Base-by-base conservation (phyloP, 2,888 invertebrate genomes). In the Polia nebulosa region DNA sequence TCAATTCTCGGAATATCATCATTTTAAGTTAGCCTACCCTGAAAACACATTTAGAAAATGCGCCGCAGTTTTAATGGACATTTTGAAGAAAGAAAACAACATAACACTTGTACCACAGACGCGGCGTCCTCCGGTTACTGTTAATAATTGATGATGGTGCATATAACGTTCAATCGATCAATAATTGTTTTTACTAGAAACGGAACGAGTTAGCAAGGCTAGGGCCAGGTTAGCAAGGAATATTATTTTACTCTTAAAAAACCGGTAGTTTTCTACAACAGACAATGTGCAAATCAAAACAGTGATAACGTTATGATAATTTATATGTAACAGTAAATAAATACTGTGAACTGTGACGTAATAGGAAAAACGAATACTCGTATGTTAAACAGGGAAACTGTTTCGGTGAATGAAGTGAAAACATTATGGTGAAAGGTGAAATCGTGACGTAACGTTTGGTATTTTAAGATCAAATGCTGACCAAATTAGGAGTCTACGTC, bases 1-100 rank as follows among this genome's bases (percentile, higher is more conserved):
- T 96, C 96, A 95, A 96, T 76, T 96, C 96, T 96, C 96, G 96
- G 96, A 91, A 92, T 96, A 79, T 96, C 96, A 97, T 97, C 97
- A 97, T 88, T 69, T 29, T 11, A 55, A 67, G 47, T 39, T 7
- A 41, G 9, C 22, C 22, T 49, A 62, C 9, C n/a, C 15, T 44
- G 20, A 20, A 65, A 61, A 59, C 44, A 22, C 41, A 34, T 49
- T 61, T 60, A 61, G 59, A 47, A 17, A 22, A 59, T 29, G 57
- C 32, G 34, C 3, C 7, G 22, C 15, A 39, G 9, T 36, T 25
- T 41, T 55, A 53, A 41, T 32, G 13, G 11, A 15, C 11, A 49
- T 51, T 60, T 47, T 22, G 15, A 58, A 25, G 20, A 44, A 62
- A 53, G n/a, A 44, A 41, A 39, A 22, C 58, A 61, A 45, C 13